Evolutionary conservation across 1,140 invertebrate species (phyloP).

Genomic region (Teleopsis dalmanni): DNA sequence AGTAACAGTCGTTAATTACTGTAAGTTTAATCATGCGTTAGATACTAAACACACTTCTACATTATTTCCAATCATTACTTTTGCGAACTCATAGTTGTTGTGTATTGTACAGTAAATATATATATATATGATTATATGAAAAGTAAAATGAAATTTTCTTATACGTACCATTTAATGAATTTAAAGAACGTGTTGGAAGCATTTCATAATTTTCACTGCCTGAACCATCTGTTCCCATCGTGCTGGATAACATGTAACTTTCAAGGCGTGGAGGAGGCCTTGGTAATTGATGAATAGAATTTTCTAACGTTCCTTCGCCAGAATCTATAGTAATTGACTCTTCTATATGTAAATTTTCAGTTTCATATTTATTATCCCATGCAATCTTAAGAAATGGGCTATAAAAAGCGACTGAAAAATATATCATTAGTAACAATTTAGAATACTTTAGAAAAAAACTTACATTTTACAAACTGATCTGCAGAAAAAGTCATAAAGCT

Average conservation of each 20-base stretch:
- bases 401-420: conserved; percentile 79
- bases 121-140: too few relatives aligned
- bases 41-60: too few relatives aligned
- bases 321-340: conserved; percentile 59
- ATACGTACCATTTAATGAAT: conserved; percentile 48
- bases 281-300: conserved; percentile 56
- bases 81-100: too few relatives aligned
- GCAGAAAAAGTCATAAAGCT: conserved; percentile 73
- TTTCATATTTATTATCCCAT: conserved; percentile 92
- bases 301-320: conserved; percentile 62
- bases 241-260: conserved; percentile 52
- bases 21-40: too few relatives aligned
- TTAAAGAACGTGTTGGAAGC: conserved; percentile 50
- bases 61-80: too few relatives aligned
- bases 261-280: conserved; percentile 59
- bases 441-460: conserved; percentile 3
- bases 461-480: conserved; percentile 42
- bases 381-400: conserved; percentile 94
- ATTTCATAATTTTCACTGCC: conserved; percentile 81
- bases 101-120: too few relatives aligned
- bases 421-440: conserved; percentile 11
- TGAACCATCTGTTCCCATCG: conserved; percentile 41
- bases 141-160: too few relatives aligned
- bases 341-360: conserved; percentile 88
- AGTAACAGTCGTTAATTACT: too few relatives aligned